phyloP scores from a whole-genome alignment of 2,113 vertebrate species.

The Myotis brandtii region DNA sequence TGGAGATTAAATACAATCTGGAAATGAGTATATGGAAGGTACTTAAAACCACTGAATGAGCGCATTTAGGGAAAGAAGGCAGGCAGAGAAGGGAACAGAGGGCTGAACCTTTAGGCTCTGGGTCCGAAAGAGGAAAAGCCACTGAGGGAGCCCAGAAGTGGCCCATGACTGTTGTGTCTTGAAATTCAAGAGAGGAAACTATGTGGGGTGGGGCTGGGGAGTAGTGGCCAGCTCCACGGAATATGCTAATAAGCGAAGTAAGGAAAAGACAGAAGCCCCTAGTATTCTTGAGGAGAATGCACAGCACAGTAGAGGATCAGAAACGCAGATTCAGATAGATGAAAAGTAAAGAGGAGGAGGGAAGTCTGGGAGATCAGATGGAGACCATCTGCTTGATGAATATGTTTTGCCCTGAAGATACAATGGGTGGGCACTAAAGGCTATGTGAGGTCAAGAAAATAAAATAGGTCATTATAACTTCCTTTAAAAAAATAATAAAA shows the following conservation, averaged over 20 bases:
- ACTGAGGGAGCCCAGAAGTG: background rate
- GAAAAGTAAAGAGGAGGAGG: background rate
- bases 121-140: background rate
- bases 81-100: background rate
- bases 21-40: background rate
- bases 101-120: background rate
- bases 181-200: background rate
- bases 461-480: background rate
- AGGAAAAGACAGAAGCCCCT: background rate
- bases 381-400: background rate
- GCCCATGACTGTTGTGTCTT: background rate
- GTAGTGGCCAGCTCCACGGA: background rate
- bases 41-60: background rate
- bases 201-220: too few relatives aligned
- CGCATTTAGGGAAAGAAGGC: background rate
- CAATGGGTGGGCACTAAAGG: background rate
- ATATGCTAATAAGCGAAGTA: background rate
- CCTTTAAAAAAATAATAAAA: background rate
- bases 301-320: background rate
- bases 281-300: background rate
- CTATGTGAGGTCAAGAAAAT: background rate
- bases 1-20: background rate
- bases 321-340: accelerated
- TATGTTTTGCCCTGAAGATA: background rate
- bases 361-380: background rate